Conservation (phyloP, 1,140 invertebrate genomes). For the Cyphomyrmex costatus region DNA sequence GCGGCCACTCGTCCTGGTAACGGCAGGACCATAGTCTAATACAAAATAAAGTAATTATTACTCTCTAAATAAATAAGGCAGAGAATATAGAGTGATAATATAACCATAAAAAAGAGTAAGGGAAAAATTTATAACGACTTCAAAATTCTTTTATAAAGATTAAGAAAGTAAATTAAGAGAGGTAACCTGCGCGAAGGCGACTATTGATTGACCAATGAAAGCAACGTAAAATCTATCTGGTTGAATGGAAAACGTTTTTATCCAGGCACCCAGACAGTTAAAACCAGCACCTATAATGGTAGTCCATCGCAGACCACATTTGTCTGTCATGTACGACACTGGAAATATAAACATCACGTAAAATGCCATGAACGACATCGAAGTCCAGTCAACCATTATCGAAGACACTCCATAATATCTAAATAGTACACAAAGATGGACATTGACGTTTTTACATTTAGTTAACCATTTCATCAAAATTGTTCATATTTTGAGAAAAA, state of each 20-base stretch:
- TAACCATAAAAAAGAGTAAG: neutral
- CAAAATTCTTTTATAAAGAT: too few species aligned
- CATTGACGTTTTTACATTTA: neutral
- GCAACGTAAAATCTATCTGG: slow-evolving; percentile 89
- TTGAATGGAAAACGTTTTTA: slow-evolving; percentile 90
- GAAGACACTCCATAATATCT: slow-evolving; percentile 87
- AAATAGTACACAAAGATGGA: neutral
- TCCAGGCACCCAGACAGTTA: slow-evolving; percentile 89
- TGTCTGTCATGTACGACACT: slow-evolving; percentile 89
- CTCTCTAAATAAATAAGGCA: neutral
- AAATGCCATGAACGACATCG: slow-evolving; percentile 91
- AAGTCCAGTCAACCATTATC: slow-evolving; percentile 90
- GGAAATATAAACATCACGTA: slow-evolving; percentile 91
- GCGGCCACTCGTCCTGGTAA: slow-evolving; percentile 92
- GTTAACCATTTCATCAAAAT: too few species aligned
- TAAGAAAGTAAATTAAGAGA: slow-evolving; percentile 33
- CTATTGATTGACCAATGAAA: slow-evolving; percentile 91
- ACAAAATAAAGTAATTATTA: neutral
- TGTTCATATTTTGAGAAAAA: neutral
- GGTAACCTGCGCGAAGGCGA: slow-evolving; percentile 89
- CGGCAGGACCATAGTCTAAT: slow-evolving; percentile 89
- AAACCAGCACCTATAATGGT: slow-evolving; percentile 81
- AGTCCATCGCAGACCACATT: slow-evolving; percentile 81
- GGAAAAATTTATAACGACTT: neutral
- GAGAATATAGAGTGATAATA: neutral